Evolutionary conservation across 1,140 invertebrate genomes (phyloP).

Genomic region (Drosophila melanogaster): DNA sequence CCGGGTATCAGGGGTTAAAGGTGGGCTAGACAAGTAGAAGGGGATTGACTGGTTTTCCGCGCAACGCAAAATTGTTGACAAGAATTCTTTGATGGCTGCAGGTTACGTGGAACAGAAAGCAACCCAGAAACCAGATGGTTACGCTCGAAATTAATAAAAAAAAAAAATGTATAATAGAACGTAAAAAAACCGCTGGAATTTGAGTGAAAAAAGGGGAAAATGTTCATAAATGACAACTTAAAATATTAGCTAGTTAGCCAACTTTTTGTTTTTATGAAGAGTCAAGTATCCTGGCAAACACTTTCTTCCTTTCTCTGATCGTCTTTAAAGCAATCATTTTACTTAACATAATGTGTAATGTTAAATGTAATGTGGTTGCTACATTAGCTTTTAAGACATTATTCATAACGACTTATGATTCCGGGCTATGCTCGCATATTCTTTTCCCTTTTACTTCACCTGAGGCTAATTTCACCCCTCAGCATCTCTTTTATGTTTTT

Average conservation of each 20-base stretch:
- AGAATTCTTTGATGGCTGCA: slow-evolving; percentile 23
- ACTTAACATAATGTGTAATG: too few relatives aligned
- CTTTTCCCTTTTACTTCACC: slow-evolving; percentile 46
- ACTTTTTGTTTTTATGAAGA: not conserved
- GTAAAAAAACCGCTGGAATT: not conserved
- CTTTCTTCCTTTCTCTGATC: slow-evolving; percentile 1
- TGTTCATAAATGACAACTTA: not conserved
- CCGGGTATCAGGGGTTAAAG: slow-evolving; percentile 2
- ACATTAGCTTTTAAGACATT: slow-evolving; percentile 51
- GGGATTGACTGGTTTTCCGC: not conserved
- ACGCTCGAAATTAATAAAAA: slow-evolving; percentile 9
- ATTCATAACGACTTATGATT: slow-evolving; percentile 63
- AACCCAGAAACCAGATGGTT: not conserved
- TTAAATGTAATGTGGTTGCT: slow-evolving; percentile 48
- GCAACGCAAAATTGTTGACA: slow-evolving; percentile 44
- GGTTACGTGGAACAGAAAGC: not conserved
- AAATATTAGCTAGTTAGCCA: not conserved
- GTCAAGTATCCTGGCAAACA: not conserved
- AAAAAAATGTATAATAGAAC: fast-evolving
- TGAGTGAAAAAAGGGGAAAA: not conserved
- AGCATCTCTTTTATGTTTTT: slow-evolving; percentile 12
- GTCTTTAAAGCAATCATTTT: slow-evolving; percentile 4
- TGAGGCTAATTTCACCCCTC: slow-evolving; percentile 23
- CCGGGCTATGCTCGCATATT: not conserved
- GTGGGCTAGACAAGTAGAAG: not conserved